Base-by-base conservation (phyloP, 2,888 invertebrate genomes). In the Lasioglossum oenotherae region DNA sequence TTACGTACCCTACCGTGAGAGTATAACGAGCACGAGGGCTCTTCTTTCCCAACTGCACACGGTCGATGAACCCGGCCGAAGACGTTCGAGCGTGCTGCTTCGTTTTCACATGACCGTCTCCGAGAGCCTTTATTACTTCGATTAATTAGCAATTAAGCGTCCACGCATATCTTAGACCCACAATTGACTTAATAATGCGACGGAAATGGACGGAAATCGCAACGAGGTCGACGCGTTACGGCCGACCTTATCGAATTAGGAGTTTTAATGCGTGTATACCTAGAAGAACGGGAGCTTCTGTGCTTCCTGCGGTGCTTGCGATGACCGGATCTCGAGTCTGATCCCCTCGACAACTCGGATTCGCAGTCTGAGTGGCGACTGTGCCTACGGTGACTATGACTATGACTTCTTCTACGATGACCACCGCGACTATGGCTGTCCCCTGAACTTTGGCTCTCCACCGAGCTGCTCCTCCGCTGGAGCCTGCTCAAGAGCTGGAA, bases 371-470 rank as follows among this genome's bases (percentile, higher is more conserved):
- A 98, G 90, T 98, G 97, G 92, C 97, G 96, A 89, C 98, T 95
- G 85, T 95, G 97, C 92, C 98, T 98, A 64, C 98, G 97, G 94
- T 98, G 98, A 92, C 97, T 97, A 94, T 98, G 97, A 93, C 98
- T 97, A 92, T 96, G 96, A 92, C 96, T 96, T 80, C 98, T 97
- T 76, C 98, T 97, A 93, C 98, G 98, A 91, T 97, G 97, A 94
- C 98, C 97, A 92, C 97, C 93, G 46, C 95, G 94, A 88, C 94
- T 97, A 91, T 96, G 96, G 91, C 96, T 96, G 94, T 98, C 98
- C 90, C 97, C 98, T 46, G 98, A 98, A 95, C 98, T 98, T 95
- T 98, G 98, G 93, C 98, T 98, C 95, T 98, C 98, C 46, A 98
- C 97, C 2, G 98, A 98, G 90, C 98, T 98, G 81, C 98, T 98